These are phyloP conservation scores for Micrastur ruficollis DNA, from an alignment of 2,797 vertebrate species.

Conservation along the genomic window DNA sequence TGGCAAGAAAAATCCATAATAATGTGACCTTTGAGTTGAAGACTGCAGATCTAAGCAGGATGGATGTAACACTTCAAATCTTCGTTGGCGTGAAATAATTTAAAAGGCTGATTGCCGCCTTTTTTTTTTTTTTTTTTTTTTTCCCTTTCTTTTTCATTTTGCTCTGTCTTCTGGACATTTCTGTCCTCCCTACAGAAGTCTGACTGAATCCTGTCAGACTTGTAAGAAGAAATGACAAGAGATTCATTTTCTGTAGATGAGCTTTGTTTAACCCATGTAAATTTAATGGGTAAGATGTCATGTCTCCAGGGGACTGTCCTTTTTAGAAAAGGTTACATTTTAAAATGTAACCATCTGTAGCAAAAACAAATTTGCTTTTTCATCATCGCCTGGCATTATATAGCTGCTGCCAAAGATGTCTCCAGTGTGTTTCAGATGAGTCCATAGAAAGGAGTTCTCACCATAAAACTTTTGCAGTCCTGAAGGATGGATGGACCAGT, in stretches of 20 bases:
- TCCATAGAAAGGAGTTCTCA: background rate
- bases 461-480: background rate
- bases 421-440: background rate
- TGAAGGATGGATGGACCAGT: background rate
- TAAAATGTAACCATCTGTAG: conserved; percentile 40
- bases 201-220: background rate
- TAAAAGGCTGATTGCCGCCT: background rate
- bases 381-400: background rate
- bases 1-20: conserved; percentile 13
- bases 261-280: conserved; percentile 9
- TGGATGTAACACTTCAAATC: background rate
- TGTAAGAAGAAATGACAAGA: background rate
- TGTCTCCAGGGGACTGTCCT: conserved; percentile 11
- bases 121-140: background rate
- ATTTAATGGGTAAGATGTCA: background rate
- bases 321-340: conserved; percentile 51
- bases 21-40: conserved; percentile 57
- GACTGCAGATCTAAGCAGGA: conserved; percentile 1
- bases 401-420: background rate
- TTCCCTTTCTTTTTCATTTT: background rate
- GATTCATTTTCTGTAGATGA: conserved; percentile 3
- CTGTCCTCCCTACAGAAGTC: background rate
- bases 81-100: background rate
- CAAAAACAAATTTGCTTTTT: conserved; percentile 21
- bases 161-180: background rate